A percentile compares a stretch with the other conserved stretches of the same genome.
Evolutionary conservation across 2,888 invertebrate species (phyloP).

Genomic region (Coenonympha glycerion): DNA sequence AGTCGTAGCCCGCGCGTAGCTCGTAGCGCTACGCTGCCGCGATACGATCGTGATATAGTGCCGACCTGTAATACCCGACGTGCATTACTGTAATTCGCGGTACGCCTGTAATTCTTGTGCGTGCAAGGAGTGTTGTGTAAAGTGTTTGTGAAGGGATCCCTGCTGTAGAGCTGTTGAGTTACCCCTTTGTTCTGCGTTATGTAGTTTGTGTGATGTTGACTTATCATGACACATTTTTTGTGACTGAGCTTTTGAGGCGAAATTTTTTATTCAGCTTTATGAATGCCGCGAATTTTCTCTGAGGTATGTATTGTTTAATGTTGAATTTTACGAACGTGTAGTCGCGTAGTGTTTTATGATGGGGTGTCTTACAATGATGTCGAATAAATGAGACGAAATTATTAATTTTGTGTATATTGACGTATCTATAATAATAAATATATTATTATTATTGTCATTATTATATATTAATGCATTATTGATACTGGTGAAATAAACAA

Average conservation of each 20-base stretch:
- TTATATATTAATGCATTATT: too few relatives aligned
- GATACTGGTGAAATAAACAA: too few relatives aligned
- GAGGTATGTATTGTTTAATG: conserved; percentile 22
- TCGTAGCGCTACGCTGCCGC: conserved; percentile 56
- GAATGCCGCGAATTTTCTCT: conserved; percentile 17
- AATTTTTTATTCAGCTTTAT: conserved; percentile 17
- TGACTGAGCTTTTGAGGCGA: conserved; percentile 22
- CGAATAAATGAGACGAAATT: neutral
- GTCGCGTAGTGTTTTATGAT: neutral
- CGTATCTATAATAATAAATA: too few relatives aligned
- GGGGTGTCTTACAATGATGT: neutral
- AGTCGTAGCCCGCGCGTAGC: conserved; percentile 65
- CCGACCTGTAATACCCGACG: conserved; percentile 26
- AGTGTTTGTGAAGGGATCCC: conserved; percentile 14
- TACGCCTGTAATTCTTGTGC: conserved; percentile 23
- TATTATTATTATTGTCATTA: too few relatives aligned
- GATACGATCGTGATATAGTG: conserved; percentile 24
- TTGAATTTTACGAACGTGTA: neutral
- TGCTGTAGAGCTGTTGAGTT: conserved; percentile 6
- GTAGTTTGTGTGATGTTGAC: conserved; percentile 20
- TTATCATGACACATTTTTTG: conserved; percentile 21
- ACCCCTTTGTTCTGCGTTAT: conserved; percentile 17
- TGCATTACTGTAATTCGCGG: conserved; percentile 25
- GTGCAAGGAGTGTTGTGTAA: conserved; percentile 28
- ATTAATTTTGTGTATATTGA: neutral